Evolutionary conservation across 2,113 vertebrate species (phyloP).

Genomic region (Anthoscopus minutus): DNA sequence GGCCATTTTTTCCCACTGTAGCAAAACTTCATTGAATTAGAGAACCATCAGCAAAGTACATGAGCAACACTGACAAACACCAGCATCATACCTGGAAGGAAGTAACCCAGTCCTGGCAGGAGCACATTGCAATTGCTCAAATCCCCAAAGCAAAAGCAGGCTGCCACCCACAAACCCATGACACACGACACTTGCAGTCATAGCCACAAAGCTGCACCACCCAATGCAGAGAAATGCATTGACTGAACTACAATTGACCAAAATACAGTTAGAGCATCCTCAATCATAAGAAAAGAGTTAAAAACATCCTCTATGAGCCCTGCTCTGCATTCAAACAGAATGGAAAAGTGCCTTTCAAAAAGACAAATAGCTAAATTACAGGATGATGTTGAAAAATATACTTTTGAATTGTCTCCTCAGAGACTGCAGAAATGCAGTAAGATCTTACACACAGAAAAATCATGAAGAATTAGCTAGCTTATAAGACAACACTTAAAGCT

Average conservation of each 20-base stretch:
- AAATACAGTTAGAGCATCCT: neutral
- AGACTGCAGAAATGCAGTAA: neutral
- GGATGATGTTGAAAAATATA: neutral
- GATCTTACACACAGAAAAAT: neutral
- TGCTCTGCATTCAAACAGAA: neutral
- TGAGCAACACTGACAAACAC: neutral
- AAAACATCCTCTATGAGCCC: neutral
- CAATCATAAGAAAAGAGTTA: neutral
- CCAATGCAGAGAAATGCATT: neutral
- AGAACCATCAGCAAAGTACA: neutral
- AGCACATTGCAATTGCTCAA: neutral
- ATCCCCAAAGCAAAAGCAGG: neutral
- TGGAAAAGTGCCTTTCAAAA: neutral
- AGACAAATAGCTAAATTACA: neutral
- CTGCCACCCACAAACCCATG: neutral
- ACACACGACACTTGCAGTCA: neutral
- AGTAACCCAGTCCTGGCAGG: fast-evolving
- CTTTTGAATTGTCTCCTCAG: neutral
- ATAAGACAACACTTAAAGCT: neutral
- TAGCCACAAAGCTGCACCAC: neutral
- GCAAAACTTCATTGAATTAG: neutral
- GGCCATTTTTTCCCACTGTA: neutral
- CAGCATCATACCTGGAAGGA: neutral
- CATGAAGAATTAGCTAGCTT: neutral
- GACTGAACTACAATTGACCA: neutral